Evolutionary conservation across 1,140 invertebrate species (phyloP).

Genomic region (Globodera rostochiensis): DNA sequence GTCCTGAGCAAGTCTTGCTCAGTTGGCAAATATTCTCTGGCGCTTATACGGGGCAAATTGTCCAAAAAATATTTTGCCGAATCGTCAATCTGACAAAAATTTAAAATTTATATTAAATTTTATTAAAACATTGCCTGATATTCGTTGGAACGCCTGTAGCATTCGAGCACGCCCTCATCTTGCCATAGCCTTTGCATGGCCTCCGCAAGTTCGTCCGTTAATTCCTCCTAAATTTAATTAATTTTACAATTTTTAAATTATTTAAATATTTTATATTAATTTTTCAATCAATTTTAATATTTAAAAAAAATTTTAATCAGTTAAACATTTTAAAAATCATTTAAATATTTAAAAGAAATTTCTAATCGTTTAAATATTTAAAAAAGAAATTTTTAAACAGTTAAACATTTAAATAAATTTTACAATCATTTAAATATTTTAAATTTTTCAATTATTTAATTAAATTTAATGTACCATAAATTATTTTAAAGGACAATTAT

Average conservation of each 20-base stretch:
- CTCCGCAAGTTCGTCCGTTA: slow-evolving; percentile 60
- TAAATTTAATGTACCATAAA: no score
- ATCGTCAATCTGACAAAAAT: slow-evolving; percentile 71
- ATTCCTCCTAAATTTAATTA: slow-evolving; percentile 45
- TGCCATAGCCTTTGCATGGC: slow-evolving; percentile 68
- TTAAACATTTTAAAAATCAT: not conserved
- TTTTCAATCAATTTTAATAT: no score
- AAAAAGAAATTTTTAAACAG: no score
- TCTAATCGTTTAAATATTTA: no score
- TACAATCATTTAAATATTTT: no score
- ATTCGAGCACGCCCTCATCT: slow-evolving; percentile 74
- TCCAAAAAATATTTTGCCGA: slow-evolving; percentile 75
- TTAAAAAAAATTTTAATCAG: no score
- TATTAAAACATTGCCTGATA: slow-evolving; percentile 8
- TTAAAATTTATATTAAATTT: not conserved
- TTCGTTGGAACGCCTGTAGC: slow-evolving; percentile 67
- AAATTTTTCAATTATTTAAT: no score
- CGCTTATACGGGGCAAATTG: slow-evolving; percentile 59
- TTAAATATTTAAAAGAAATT: not conserved
- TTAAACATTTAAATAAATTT: no score
- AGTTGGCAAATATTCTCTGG: slow-evolving; percentile 58
- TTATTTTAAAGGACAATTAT: no score
- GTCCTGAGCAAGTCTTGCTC: slow-evolving; percentile 64
- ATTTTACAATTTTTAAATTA: no score
- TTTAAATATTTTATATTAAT: no score